These are phyloP conservation scores for Heliconius charithonia DNA, from an alignment of 2,888 invertebrate species.

Conservation along the genomic window DNA sequence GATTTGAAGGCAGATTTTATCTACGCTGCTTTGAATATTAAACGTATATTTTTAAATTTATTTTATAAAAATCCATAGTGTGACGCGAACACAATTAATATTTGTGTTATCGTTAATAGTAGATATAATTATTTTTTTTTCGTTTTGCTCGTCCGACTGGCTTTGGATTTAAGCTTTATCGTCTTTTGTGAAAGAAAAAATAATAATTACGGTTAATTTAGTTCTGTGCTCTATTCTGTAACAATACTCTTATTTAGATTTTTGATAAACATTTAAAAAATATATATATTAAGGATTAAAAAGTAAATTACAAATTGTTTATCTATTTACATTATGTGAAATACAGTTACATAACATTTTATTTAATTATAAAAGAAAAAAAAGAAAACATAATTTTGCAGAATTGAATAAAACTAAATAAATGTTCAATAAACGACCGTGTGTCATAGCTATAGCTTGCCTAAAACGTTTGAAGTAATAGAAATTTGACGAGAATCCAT, in stretches of 20 bases:
- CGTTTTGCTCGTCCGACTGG: neutral
- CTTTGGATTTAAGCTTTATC: neutral
- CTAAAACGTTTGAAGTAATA: conserved; percentile 33
- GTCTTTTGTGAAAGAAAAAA: neutral
- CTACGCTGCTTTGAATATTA: neutral
- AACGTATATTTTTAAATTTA: neutral
- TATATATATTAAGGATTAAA: too few species aligned
- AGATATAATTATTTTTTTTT: neutral
- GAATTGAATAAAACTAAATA: neutral
- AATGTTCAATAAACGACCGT: neutral
- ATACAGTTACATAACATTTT: too few species aligned
- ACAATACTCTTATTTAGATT: too few species aligned
- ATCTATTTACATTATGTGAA: neutral
- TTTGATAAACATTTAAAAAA: too few species aligned
- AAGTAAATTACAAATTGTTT: too few species aligned
- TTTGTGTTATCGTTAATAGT: neutral
- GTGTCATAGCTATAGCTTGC: conserved; percentile 16
- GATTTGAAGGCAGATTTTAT: neutral
- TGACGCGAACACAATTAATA: neutral
- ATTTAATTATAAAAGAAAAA: too few species aligned
- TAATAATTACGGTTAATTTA: too few species aligned
- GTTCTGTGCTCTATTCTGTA: too few species aligned
- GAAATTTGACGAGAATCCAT: conserved; percentile 39
- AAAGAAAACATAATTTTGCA: neutral
- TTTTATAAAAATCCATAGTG: neutral